Conservation (phyloP, 2,797 vertebrate species). For the Neosalanx taihuensis region DNA sequence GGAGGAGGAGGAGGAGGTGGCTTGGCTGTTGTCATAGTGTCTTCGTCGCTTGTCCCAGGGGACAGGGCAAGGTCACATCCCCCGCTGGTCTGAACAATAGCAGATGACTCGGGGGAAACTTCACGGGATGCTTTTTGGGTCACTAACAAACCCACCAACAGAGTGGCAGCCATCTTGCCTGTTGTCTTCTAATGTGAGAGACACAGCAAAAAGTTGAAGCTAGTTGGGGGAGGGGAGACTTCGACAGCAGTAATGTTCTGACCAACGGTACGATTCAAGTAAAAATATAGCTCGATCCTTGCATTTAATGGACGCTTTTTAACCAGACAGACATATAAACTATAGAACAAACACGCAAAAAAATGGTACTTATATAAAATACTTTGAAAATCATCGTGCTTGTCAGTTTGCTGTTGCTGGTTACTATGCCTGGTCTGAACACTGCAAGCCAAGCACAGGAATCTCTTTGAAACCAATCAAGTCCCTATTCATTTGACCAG, state of each 20-base stretch:
- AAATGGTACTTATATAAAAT: too few relatives aligned
- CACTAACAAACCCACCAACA: neutral
- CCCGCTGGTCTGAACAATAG: neutral
- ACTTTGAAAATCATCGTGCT: too few relatives aligned
- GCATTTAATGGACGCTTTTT: neutral
- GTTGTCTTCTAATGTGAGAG: neutral
- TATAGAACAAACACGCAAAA: neutral
- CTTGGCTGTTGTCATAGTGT: too few relatives aligned
- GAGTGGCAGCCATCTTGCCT: conserved; percentile 1
- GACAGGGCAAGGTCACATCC: neutral
- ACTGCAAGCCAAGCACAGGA: conserved; percentile 41
- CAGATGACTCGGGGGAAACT: neutral
- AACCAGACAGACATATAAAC: neutral
- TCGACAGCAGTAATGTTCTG: neutral
- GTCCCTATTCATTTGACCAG: conserved; percentile 24
- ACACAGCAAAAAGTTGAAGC: neutral
- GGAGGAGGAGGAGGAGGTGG: neutral
- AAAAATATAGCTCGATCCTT: neutral
- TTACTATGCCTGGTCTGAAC: conserved; percentile 23
- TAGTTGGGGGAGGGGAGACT: neutral
- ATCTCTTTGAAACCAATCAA: conserved; percentile 47
- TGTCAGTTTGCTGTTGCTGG: neutral
- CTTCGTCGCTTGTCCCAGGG: neutral
- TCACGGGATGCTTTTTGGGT: neutral
- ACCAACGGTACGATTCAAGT: neutral